Base-by-base conservation (phyloP, 2,888 invertebrate genomes). In the Meganola albula region DNA sequence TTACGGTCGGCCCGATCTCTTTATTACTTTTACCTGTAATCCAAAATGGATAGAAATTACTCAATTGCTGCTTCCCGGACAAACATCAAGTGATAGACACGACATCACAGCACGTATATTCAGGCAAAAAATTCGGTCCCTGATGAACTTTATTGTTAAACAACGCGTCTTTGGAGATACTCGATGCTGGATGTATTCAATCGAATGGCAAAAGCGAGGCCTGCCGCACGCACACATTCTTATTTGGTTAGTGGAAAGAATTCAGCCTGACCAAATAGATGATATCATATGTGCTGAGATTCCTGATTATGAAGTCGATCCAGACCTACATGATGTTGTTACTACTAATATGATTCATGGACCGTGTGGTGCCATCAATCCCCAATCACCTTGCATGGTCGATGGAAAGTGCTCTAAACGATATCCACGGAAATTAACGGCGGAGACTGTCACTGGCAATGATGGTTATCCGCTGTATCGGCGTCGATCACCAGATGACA, bases 1-100 rank as follows among this genome's bases (percentile, higher is more conserved):
- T 44, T 59, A 62, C 49, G 59, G 63, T 3, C 43, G 40, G 28
- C 35, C 59, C 44, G 57, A 62, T 46, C 37, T 52, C 12, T 48
- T 53, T 10, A 50, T 53, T 9, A 53, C 53, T 7, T 24, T 24
- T 12, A 24, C 11, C 11, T 24, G 24, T 10, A 12, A 24, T 24
- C 24, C 24, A 12, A 12, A 12, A 7, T 24, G 24, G 24, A 11
- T 7, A 11, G 24, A 12, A 12, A 24, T 24, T 11, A 11, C 11
- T 12, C 11, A 11, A 8, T 3, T 10, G 5, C 8, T 33, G 22
- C 14, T 26, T 6, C 20, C 27, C 14, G 25, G 32, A 10, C 32
- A 32, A 27, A 14, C 21, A 27, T n/a, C 32, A 8, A 26, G 21
- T 26, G 22, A 32, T 32, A 21, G 27, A n/a, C 27, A 32, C 21